A percentile compares a stretch with the other conserved stretches of the same genome.
Conservation (phyloP, 2,113 vertebrate genomes). For the Mobula birostris region DNA sequence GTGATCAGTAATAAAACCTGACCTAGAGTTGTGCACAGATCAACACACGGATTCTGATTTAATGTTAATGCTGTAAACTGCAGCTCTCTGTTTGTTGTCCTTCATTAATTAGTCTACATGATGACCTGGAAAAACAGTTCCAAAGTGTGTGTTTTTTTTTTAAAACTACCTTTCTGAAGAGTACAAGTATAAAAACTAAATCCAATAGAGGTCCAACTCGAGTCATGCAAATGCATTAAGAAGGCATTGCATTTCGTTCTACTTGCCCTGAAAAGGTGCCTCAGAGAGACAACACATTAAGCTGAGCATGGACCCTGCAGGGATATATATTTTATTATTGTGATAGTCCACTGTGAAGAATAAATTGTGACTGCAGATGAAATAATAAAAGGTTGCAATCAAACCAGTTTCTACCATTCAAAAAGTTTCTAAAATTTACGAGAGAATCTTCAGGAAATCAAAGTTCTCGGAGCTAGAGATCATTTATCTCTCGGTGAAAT, state of each 20-base stretch:
- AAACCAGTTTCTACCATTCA: background rate
- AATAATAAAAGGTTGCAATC: background rate
- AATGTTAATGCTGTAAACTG: background rate
- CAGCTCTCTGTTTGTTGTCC: background rate
- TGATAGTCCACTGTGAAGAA: background rate
- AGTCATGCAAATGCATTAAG: background rate
- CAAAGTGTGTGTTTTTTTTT: background rate
- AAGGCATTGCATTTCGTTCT: background rate
- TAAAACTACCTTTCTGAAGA: background rate
- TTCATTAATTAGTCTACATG: background rate
- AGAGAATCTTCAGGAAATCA: background rate
- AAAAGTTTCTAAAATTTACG: background rate
- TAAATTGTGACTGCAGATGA: background rate
- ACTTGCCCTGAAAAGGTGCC: background rate
- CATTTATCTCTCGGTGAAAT: background rate
- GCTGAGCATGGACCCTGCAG: background rate
- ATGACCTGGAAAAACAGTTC: background rate
- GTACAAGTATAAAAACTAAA: background rate
- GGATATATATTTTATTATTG: background rate
- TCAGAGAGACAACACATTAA: background rate
- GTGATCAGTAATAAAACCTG: background rate
- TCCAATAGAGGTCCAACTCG: background rate
- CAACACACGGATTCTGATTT: background rate
- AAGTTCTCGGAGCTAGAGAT: background rate
- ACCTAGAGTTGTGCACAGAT: background rate